A percentile compares a stretch with the other conserved stretches of the same genome.
Evolutionary conservation across 2,888 invertebrate species (phyloP).

Genomic region (Ochropleura leucogaster): DNA sequence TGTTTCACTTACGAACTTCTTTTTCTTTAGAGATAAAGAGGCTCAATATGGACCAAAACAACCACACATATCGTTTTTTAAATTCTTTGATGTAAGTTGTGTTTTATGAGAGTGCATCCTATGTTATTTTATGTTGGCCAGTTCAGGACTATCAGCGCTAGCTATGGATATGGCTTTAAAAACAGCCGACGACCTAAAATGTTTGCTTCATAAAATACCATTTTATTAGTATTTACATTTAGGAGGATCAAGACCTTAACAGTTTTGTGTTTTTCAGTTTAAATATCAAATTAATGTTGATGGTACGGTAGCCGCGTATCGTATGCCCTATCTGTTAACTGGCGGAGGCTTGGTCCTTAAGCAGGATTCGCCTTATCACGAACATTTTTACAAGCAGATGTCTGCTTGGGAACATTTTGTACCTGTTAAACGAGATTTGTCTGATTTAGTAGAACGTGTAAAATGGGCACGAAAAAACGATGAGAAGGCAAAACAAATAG

Average conservation of each 20-base stretch:
- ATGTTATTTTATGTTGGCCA: background rate
- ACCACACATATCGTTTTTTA: conserved; percentile 96
- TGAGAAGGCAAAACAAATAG: conserved; percentile 92
- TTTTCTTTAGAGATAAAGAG: conserved; percentile 97
- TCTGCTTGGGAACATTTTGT: conserved; percentile 95
- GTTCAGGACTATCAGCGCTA: background rate
- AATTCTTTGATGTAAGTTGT: conserved; percentile 96
- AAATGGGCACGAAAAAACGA: conserved; percentile 95
- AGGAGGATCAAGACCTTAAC: background rate
- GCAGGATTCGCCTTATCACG: conserved; percentile 98
- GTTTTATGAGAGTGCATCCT: background rate
- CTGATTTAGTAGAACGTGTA: conserved; percentile 94
- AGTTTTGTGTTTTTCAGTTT: conserved; percentile 91
- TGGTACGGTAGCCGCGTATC: conserved; percentile 99
- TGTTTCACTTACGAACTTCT: conserved; percentile 98
- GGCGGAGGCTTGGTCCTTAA: conserved; percentile 97
- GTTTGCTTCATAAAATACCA: background rate
- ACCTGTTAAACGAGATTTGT: conserved; percentile 94
- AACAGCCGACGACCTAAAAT: background rate
- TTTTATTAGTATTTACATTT: background rate
- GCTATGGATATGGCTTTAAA: background rate
- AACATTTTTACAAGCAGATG: conserved; percentile 96
- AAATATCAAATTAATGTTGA: conserved; percentile 98
- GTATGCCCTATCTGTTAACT: conserved; percentile 97
- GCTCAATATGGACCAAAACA: conserved; percentile 96